Conservation (phyloP, 2,888 invertebrate species). For the Malachius bipustulatus region DNA sequence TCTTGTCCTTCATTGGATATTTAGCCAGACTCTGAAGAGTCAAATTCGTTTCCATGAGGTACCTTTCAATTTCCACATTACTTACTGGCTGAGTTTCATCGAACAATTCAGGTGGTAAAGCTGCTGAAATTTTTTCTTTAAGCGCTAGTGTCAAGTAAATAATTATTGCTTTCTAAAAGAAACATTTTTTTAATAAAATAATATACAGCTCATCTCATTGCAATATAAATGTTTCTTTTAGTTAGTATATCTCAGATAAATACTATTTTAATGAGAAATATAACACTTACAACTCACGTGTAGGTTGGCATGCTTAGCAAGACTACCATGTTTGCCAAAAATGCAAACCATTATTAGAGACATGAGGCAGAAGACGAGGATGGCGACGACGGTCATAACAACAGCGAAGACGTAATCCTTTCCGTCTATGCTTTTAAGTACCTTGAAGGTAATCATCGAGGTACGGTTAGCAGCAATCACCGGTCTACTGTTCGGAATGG, state of each 20-base stretch:
- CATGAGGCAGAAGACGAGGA: constrained; percentile 42
- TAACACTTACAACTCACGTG: neutral
- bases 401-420: constrained; percentile 49
- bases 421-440: constrained; percentile 46
- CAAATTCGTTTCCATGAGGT: constrained; percentile 33
- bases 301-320: constrained; percentile 17
- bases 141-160: too few species aligned
- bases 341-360: constrained; percentile 34
- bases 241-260: too few species aligned
- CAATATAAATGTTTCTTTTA: too few species aligned
- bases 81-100: constrained; percentile 9
- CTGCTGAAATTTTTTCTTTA: too few species aligned
- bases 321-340: constrained; percentile 25
- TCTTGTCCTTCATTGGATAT: constrained; percentile 43
- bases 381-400: constrained; percentile 41
- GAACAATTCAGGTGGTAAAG: neutral
- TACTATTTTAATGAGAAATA: too few species aligned
- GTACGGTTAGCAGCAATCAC: constrained; percentile 18
- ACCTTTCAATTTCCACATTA: constrained; percentile 30
- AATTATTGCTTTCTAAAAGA: too few species aligned
- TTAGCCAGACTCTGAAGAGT: constrained; percentile 52
- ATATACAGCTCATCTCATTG: too few species aligned
- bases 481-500: constrained; percentile 19
- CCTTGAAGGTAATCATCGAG: constrained; percentile 38
- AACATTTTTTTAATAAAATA: too few species aligned